Conservation (phyloP, 2,888 invertebrate genomes). For the Lordiphosa fenestrarum region DNA sequence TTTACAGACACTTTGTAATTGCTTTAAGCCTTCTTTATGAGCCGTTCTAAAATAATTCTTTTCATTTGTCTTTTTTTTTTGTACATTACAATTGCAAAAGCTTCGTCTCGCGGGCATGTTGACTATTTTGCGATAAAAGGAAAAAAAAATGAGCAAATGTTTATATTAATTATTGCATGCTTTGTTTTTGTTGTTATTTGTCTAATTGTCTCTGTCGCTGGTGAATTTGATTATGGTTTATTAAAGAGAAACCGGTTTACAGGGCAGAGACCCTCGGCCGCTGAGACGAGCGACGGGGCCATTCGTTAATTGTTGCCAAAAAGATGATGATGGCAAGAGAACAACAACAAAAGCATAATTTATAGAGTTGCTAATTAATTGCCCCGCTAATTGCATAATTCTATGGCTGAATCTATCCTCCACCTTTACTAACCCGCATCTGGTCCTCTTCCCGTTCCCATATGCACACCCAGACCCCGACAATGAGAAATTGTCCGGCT, state of each 20-base stretch:
- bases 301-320: conserved; percentile 8
- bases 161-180: conserved; percentile 26
- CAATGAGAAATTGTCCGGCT: conserved; percentile 81
- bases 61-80: not conserved
- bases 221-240: conserved; percentile 52
- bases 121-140: conserved; percentile 14
- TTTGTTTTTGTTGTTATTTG: conserved; percentile 29
- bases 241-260: conserved; percentile 33
- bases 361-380: conserved; percentile 56
- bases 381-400: conserved; percentile 51
- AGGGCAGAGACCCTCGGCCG: not conserved
- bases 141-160: conserved; percentile 11
- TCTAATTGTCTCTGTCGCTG: conserved; percentile 38
- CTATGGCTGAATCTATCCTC: conserved; percentile 33
- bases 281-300: conserved; percentile 21
- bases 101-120: conserved; percentile 20
- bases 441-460: conserved; percentile 7
- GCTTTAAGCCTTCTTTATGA: not conserved
- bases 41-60: not conserved
- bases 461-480: conserved; percentile 71
- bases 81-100: conserved; percentile 3
- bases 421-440: conserved; percentile 4
- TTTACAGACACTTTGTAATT: conserved; percentile 5
- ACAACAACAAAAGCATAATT: conserved; percentile 30
- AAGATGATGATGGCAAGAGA: conserved; percentile 5